Evolutionary conservation across 2,113 vertebrate genomes (phyloP).

Genomic region (Gymnorhina tibicen): DNA sequence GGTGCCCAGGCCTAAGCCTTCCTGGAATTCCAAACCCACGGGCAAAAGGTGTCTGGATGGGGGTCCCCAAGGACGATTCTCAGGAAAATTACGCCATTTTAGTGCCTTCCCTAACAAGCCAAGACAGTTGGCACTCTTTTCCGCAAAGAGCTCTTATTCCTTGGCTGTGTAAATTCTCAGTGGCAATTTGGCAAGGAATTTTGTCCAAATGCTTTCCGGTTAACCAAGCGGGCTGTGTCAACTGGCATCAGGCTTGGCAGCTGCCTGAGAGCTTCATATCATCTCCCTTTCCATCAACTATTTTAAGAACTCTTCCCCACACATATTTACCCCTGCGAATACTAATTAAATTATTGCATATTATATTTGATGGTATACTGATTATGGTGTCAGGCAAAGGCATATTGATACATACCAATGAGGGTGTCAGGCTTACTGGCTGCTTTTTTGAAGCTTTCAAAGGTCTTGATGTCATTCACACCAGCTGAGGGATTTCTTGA

Average conservation of each 20-base stretch:
- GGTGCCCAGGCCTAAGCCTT: not conserved
- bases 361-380: not conserved
- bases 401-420: not conserved
- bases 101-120: not conserved
- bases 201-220: not conserved
- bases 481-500: not conserved
- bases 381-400: not conserved
- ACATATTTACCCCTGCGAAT: not conserved
- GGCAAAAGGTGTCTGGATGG: not conserved
- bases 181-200: not conserved
- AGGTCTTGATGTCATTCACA: not conserved
- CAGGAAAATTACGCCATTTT: too few species aligned
- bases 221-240: not conserved
- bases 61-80: not conserved
- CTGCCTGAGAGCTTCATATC: not conserved
- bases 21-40: rapidly evolving
- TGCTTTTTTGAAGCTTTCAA: not conserved
- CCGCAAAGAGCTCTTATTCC: not conserved
- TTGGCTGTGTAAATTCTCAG: not conserved
- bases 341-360: constrained; percentile 15
- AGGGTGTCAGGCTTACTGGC: not conserved
- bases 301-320: not conserved
- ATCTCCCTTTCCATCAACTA: not conserved
- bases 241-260: not conserved
- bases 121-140: not conserved